Base-by-base conservation (phyloP, 2,113 vertebrate species). In the Rostratula benghalensis region DNA sequence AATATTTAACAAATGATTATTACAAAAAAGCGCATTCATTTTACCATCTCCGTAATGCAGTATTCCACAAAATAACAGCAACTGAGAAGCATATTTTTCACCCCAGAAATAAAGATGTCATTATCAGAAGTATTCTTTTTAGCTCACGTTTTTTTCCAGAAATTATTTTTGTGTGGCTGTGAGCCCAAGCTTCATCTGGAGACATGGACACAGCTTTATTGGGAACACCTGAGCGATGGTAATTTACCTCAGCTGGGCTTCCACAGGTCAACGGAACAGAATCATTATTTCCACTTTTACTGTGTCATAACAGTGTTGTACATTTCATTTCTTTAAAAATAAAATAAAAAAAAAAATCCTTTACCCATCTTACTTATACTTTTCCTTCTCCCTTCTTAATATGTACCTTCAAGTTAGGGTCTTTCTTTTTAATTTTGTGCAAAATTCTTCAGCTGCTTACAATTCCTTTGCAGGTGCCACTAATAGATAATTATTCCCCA, bases 391-490 rank as follows among this genome's bases (percentile, higher is more conserved):
- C 53, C 51, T 87, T 91, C 61, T 96, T 92, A 95, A 39, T 70
- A 69, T 48, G 12, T 71, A 64, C 60, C 77, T 83, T 87, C 23
- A 46, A 89, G 39, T 86, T 90, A 82, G 43, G 14, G 2, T 18
- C 7, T 92, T 69, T 93, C 57, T 86, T 67, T 67, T 9, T 30
- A 91, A 63, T 90, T 91, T 54, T 86, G 35, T 71, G 92, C 61
- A 95, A 96, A 97, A 97, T 94, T 95, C 71, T 94, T 96, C 91
- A 97, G 83, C 83, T 96, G 68, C 54, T 96, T 97, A 50, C 51
- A 95, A 92, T 96, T 95, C 45, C 59, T 95, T 95, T 93, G 84
- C 89, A 96, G 78, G 68, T 95, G 76, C 57, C 70, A 75, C 59
- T 84, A 87, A 91, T 35, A 89, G 77, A 93, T 95, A 97, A 95